Base-by-base conservation (phyloP, 2,113 vertebrate species). In the Colaptes auratus region DNA sequence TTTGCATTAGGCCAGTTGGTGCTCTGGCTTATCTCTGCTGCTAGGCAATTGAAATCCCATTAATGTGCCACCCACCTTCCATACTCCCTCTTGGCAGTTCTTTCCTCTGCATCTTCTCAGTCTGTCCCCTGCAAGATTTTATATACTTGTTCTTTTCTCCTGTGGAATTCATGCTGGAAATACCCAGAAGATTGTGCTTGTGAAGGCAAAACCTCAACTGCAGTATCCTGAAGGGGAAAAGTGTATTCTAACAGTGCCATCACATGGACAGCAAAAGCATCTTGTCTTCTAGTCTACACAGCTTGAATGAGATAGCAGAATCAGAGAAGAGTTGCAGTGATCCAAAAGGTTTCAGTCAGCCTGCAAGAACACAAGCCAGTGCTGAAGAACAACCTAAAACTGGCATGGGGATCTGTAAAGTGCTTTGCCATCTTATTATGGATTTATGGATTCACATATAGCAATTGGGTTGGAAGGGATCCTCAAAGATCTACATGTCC, bases 31-130 rank as follows among this genome's bases (percentile, higher is more conserved):
- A 39, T 33, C 36, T 27, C 15, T 0, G 0, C 50, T 58, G 63
- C 21, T 8, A 1, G 5, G 35, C 39, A 23, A 28, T 2, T 28
- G 66, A 61, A 63, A 35, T 44, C 53, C n/a, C 0, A 0, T 28
- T 66, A 23, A 5, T 4, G 39, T 28, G 60, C 36, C 12, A 4
- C 65, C 53, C 24, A 21, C 31, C 65, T 61, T 36, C 72, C n/a
- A 33, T 53, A 36, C 24, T 87, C n/a, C 28, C 60, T 48, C 15
- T 13, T 39, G 70, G 63, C 52, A 31, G 20, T 53, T 53, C 24
- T 24, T 5, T 73, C 44, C 36, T 60, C 81, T 35, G 39, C 44
- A 81, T 52, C n/a, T 71, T 33, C 76, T 50, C 82, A 7, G 10
- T 15, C 39, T 55, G 52, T 19, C 5, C 10, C 11, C 5, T 2